Evolutionary conservation across 2,888 invertebrate species (phyloP), one percentile per base, ranked within the genome.

Genomic region (Spialia ferax): DNA sequence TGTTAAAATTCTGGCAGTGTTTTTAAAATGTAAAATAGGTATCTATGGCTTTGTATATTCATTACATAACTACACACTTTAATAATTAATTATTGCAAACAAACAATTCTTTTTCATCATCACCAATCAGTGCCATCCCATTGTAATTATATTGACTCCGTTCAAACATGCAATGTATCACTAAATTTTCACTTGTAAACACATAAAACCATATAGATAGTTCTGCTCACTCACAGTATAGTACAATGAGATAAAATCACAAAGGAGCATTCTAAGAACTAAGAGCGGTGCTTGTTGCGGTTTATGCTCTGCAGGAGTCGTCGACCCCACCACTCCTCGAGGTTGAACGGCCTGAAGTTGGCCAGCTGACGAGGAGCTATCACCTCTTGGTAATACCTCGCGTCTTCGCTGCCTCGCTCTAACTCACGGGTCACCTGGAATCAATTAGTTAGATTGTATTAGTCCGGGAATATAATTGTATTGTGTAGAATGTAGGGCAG

Each of bases 281-380:
- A 93, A 80, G 91, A 88, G 65, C 92, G 86, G 74, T 93, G 92
- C 71, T 94, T 95, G 79, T 90, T 91, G 69, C 94, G 93, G 79
- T 94, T 95, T 77, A 96, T 94, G 85, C 94, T 96, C 86, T 96
- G 96, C 65, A 96, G 95, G 71, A 96, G 88, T 68, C 96, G 95
- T 69, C 96, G 95, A 18, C 95, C 96, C 96, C 96, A 97, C 93
- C 95, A 96, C 77, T 96, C 96, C 77, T 97, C 97, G 70, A 97
- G 89, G 86, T 97, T 96, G 85, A 97, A 97, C 10, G 97, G 97
- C 84, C 96, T 95, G 84, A 97, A 97, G 89, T 96, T 96, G 80
- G 94, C 95, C 22, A 95, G 85, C 74, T 94, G 93, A 4, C 94
- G 89, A 8, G 95, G 93, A 38, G 94, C 83, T 69, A 95, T 89